Conservation (phyloP, 2,888 invertebrate species). For the Sycophila texana region DNA sequence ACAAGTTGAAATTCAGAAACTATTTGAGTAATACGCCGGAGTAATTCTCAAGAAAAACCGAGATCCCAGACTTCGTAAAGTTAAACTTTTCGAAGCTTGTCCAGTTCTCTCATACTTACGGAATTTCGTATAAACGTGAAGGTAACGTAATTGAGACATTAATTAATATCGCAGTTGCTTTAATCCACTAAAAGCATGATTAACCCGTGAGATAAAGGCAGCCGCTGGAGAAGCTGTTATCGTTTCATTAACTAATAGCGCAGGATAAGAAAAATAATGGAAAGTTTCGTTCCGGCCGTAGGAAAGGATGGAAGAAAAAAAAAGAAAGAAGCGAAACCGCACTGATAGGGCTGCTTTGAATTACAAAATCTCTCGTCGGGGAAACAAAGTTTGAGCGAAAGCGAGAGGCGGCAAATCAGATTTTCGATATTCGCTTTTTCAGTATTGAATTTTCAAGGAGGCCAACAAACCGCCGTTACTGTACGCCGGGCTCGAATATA, state of each 20-base stretch:
- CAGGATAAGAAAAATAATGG: background rate
- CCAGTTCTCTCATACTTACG: background rate
- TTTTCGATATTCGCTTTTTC: conserved; percentile 42
- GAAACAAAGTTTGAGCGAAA: conserved; percentile 16
- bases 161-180: conserved; percentile 15
- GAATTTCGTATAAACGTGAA: background rate
- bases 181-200: conserved; percentile 6
- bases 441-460: background rate
- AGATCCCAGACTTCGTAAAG: conserved; percentile 11
- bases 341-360: conserved; percentile 33
- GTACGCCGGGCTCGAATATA: conserved; percentile 17
- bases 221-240: background rate
- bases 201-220: background rate
- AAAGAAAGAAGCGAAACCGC: background rate
- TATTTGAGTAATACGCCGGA: conserved; percentile 15
- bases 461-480: background rate
- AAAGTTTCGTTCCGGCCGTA: background rate
- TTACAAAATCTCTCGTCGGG: conserved; percentile 3
- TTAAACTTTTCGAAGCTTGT: background rate
- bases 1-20: background rate
- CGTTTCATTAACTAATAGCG: conserved; percentile 8
- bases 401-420: conserved; percentile 21
- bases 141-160: conserved; percentile 22
- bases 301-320: background rate
- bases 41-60: conserved; percentile 14